Conservation (phyloP, 23 tunicate species). For the Ascidia mentula region DNA sequence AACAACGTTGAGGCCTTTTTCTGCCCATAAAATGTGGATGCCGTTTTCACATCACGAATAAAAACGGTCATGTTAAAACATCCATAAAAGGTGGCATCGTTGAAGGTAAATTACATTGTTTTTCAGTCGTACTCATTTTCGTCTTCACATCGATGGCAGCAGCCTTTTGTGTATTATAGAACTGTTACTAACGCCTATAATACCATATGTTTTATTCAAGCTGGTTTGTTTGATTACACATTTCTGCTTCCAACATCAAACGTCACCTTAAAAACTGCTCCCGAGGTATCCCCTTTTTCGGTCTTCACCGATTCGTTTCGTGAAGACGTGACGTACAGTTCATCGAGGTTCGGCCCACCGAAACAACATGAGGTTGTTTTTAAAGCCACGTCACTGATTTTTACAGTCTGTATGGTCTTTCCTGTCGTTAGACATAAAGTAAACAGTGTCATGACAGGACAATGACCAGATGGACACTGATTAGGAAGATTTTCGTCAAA, state of each 20-base stretch:
- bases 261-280: constrained; percentile 33
- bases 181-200: no score
- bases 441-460: no score
- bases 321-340: constrained; percentile 82
- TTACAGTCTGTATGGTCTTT: constrained; percentile 27
- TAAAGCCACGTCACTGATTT: constrained; percentile 67
- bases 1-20: no score
- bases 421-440: no score
- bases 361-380: constrained; percentile 89
- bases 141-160: background rate
- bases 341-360: constrained; percentile 91
- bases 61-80: no score
- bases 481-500: no score
- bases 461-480: no score
- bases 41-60: no score
- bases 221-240: background rate
- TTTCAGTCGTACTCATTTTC: background rate
- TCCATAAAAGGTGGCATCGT: background rate
- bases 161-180: background rate
- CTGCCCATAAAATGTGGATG: no score
- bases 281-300: constrained; percentile 21
- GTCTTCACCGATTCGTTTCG: constrained; percentile 26
- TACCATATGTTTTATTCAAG: background rate
- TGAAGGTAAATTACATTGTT: background rate
- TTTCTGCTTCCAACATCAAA: no score